These are phyloP conservation scores for Gobionotothen gibberifrons DNA, from an alignment of 2,797 vertebrate species.

Conservation along the genomic window DNA sequence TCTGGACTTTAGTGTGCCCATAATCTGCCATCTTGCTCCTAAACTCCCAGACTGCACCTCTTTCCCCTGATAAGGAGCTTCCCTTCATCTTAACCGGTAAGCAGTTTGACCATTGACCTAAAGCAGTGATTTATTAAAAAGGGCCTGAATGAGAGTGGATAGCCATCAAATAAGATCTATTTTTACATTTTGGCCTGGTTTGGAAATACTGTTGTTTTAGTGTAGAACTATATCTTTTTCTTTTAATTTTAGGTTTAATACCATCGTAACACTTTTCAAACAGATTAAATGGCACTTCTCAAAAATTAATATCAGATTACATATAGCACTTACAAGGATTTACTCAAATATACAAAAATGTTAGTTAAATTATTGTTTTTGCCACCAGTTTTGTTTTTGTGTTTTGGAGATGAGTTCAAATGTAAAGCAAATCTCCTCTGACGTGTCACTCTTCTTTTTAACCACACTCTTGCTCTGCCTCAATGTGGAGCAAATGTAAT, in stretches of 20 bases:
- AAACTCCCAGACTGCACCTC: constrained; percentile 64
- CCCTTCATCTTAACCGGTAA: constrained; percentile 69
- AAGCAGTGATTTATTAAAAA: background rate
- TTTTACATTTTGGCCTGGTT: background rate
- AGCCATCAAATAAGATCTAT: background rate
- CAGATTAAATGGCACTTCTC: constrained; percentile 17
- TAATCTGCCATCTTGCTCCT: constrained; percentile 70
- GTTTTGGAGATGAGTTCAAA: constrained; percentile 53
- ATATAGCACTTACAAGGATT: constrained; percentile 42
- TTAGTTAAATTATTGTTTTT: constrained; percentile 50
- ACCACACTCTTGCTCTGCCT: constrained; percentile 54
- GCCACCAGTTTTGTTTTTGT: constrained; percentile 34
- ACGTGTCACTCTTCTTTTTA: constrained; percentile 41
- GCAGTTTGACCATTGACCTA: constrained; percentile 50
- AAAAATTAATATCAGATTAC: constrained; percentile 7
- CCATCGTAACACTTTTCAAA: constrained; percentile 18
- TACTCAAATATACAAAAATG: constrained; percentile 43
- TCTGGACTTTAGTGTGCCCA: constrained; percentile 64
- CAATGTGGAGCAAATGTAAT: constrained; percentile 84
- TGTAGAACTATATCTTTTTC: background rate
- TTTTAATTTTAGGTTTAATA: no score
- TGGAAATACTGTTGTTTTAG: background rate
- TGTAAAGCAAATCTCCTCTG: constrained; percentile 61
- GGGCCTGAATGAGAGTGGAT: background rate
- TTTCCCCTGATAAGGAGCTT: constrained; percentile 66